These are phyloP conservation scores for Corella eumyota DNA, from an alignment of 23 tunicate species.

Conservation along the genomic window DNA sequence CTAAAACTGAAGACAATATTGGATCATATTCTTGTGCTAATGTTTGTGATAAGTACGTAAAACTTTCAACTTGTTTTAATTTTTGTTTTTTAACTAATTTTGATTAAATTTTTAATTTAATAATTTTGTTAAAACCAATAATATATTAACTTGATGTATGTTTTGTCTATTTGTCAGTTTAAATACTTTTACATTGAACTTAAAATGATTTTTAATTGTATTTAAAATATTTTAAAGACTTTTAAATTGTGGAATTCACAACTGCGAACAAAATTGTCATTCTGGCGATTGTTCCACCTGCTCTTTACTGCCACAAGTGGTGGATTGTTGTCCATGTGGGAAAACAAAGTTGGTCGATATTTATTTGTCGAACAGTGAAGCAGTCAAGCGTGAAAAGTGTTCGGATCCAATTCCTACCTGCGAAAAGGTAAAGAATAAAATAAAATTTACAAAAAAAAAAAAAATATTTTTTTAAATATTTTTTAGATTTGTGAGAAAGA, in stretches of 20 bases:
- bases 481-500: conserved; percentile 68
- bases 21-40: conserved; percentile 32
- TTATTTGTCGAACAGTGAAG: conserved; percentile 18
- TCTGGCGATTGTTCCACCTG: conserved; percentile 54
- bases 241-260: conserved; percentile 62
- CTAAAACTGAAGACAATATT: not conserved
- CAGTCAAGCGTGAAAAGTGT: conserved; percentile 22
- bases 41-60: conserved; percentile 33
- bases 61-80: conserved; percentile 36
- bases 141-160: no score
- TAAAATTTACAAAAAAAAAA: no score
- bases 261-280: conserved; percentile 49
- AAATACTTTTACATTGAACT: not conserved
- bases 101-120: no score
- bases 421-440: conserved; percentile 15
- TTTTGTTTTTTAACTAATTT: no score
- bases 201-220: not conserved
- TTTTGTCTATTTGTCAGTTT: not conserved
- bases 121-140: no score
- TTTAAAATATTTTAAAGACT: no score
- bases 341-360: conserved; percentile 42
- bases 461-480: no score
- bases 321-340: conserved; percentile 58
- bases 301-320: conserved; percentile 31
- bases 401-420: conserved; percentile 75